These are phyloP conservation scores for Trachemys scripta DNA, from an alignment of 2,113 vertebrate species.

Conservation along the genomic window DNA sequence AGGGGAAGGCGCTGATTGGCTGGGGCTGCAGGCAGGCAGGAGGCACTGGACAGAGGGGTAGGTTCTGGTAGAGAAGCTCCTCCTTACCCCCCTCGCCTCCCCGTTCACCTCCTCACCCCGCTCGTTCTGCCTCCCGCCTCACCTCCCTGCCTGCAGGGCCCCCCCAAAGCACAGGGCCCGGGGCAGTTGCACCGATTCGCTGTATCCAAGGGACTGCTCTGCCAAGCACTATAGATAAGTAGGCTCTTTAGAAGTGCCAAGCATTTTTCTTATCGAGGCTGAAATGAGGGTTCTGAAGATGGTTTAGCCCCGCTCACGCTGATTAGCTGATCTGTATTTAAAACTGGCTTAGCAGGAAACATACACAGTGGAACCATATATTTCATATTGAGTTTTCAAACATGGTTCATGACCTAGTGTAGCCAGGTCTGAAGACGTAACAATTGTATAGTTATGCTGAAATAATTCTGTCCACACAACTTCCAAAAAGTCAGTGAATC, in stretches of 20 bases:
- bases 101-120: no score
- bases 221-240: neutral
- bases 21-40: no score
- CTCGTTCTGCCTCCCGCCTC: no score
- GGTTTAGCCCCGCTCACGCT: neutral
- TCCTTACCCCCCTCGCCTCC: no score
- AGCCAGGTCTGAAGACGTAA: neutral
- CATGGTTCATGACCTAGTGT: neutral
- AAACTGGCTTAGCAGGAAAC: neutral
- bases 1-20: no score
- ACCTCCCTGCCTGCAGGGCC: no score
- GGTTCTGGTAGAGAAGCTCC: no score
- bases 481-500: neutral
- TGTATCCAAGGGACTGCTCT: no score
- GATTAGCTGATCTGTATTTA: neutral
- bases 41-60: no score
- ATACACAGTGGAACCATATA: fast-evolving
- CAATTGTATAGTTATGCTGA: neutral
- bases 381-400: fast-evolving
- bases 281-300: neutral
- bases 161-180: no score
- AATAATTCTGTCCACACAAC: neutral
- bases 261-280: neutral
- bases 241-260: neutral
- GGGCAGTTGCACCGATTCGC: no score